Base-by-base conservation (phyloP, 2,888 invertebrate species). In the Brachypalpus laphriformis region DNA sequence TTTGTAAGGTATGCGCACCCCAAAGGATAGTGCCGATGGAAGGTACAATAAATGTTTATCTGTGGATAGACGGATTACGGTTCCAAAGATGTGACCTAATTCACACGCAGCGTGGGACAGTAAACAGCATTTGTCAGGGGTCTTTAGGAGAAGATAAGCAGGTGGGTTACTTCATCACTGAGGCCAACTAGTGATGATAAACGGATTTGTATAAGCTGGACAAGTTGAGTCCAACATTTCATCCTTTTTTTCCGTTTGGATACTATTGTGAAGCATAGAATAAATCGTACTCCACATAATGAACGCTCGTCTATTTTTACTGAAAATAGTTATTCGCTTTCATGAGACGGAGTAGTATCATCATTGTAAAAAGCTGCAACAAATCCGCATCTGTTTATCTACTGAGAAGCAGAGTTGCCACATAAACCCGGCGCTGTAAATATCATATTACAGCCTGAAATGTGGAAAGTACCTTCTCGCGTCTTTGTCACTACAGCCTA, bases 161-260 rank as follows among this genome's bases (percentile, higher is more conserved):
- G 57, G 65, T 57, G 40, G 25, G 56, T 28, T 61, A 56, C 28
- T 54, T 22, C 57, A 28, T 34, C 18, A 57, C 31, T 56, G 25
- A 28, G 68, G 22, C 42, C 57, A 59, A 20, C 20, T 22, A 57
- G 34, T 20, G 76, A 66, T 76, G 76, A 82, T 82, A 76, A 65
- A 56, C 45, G 45, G 70, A 54, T 61, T 82, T 40, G 20, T 22
- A 57, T 57, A 65, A 71, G 22, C 63, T 51, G 56, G 68, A 68
- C 54, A 25, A 75, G 31, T 59, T 40, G 25, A 28, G 42, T 37
- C n/a, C 28, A 28, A 49, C 31, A 25, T 47, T 61, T 51, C 47
- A 25, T 47, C 37, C 25, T 22, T 37, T 9, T 47, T 47, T 2
- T 47, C 20, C 20, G 8, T 7, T 40, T 40, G 5, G 42, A 5